Evolutionary conservation across 2,113 vertebrate species (phyloP).

Genomic region (Oryzias curvinotus): DNA sequence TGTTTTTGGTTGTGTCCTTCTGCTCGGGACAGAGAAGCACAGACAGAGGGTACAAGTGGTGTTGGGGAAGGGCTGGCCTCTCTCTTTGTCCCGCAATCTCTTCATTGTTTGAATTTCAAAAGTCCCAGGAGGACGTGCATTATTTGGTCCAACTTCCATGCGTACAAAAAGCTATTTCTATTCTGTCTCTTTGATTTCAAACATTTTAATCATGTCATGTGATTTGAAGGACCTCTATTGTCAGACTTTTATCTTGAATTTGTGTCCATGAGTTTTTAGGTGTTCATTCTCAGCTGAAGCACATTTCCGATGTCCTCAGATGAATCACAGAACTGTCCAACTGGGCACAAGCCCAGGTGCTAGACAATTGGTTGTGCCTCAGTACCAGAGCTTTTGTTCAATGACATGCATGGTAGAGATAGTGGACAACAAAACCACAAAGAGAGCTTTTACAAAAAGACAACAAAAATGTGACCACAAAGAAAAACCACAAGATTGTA

Average conservation of each 20-base stretch:
- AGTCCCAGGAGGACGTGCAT: conserved; percentile 67
- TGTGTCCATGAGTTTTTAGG: conserved; percentile 8
- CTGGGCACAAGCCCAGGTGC: not conserved
- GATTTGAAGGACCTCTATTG: conserved; percentile 23
- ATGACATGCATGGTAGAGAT: not conserved
- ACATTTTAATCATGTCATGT: conserved; percentile 31
- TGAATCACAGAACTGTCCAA: not conserved
- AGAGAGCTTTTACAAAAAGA: not conserved
- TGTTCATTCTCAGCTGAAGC: not conserved
- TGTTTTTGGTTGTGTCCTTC: conserved; percentile 36
- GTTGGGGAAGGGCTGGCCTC: conserved; percentile 44
- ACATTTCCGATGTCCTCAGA: conserved; percentile 3
- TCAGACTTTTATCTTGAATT: conserved; percentile 19
- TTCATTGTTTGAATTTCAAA: conserved; percentile 68
- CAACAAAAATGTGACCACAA: not conserved
- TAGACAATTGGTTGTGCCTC: not conserved
- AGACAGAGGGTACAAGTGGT: conserved; percentile 27
- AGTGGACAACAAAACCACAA: not conserved
- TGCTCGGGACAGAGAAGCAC: conserved; percentile 20
- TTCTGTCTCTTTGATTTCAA: conserved; percentile 62
- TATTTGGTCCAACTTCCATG: conserved; percentile 63
- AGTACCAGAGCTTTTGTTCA: conserved; percentile 1
- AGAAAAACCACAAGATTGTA: not conserved
- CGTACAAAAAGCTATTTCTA: conserved; percentile 68
- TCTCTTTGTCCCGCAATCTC: conserved; percentile 62